These are phyloP conservation scores for Apteryx mantelli DNA, from an alignment of 2,113 vertebrate genomes.

Conservation along the genomic window DNA sequence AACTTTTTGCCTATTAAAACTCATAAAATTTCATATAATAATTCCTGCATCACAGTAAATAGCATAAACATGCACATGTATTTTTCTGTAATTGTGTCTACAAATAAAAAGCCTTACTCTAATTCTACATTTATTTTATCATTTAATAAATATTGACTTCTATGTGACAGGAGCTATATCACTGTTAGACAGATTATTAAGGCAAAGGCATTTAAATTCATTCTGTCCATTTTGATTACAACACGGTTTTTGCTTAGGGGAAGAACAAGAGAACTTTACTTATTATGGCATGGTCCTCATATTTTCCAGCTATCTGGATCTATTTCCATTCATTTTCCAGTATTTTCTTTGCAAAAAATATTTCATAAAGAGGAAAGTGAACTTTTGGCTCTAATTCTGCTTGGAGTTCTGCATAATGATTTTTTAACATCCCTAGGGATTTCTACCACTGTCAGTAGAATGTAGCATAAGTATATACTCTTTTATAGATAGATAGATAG, in stretches of 20 bases:
- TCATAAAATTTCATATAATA: background rate
- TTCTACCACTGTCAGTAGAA: background rate
- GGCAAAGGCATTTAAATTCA: background rate
- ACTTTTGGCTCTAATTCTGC: background rate
- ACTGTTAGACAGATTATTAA: background rate
- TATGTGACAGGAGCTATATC: background rate
- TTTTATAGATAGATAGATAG: background rate
- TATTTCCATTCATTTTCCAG: constrained; percentile 22
- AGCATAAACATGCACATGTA: background rate
- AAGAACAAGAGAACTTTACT: constrained; percentile 19
- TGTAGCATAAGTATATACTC: background rate
- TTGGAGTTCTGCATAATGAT: background rate
- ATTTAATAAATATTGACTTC: constrained; percentile 17
- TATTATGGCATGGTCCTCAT: background rate
- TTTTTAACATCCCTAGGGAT: background rate
- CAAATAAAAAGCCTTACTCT: constrained; percentile 8
- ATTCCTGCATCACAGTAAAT: background rate
- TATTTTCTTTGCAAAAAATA: constrained; percentile 3
- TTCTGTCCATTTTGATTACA: constrained; percentile 6
- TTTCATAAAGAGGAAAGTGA: background rate
- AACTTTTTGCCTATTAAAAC: background rate
- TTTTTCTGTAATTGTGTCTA: background rate
- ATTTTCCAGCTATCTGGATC: constrained; percentile 29
- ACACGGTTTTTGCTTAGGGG: background rate
- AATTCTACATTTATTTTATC: background rate